Evolutionary conservation across 1,140 invertebrate genomes (phyloP), one percentile per base, ranked within the genome.

Genomic region (Maconellicoccus hirsutus): DNA sequence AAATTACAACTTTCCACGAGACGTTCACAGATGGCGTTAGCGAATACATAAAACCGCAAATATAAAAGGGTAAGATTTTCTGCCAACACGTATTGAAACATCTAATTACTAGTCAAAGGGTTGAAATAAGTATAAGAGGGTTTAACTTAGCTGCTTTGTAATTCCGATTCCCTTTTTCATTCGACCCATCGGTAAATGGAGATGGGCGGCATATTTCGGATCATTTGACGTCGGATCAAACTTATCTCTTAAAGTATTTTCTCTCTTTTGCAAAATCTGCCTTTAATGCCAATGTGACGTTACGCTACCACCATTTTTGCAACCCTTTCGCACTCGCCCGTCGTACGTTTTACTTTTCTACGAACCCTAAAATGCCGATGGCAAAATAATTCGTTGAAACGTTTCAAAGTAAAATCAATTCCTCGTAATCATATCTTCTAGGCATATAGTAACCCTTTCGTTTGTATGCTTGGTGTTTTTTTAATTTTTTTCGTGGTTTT

Each of bases 391-490:
- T 66, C 61, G 61, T 66, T 66, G 61, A 66, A 66, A 66, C 61
- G 61, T 66, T 66, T 66, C 61, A 66, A 66, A 66, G 61, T 66
- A 66, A 66, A 66, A 66, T 66, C 61, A 66, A 66, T 66, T 66
- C 61, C 19, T 66, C 61, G 61, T 66, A 66, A 66, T 66, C 61
- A 66, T 66, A 66, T 66, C 61, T 66, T 25, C 19, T 23, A 66
- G 61, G 61, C 61, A 66, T 66, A 66, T 8, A 22, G 22, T 66
- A 66, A 66, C 61, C 61, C 61, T 66, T 66, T 66, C 61, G 25
- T 66, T 66, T 66, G 8, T 19, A 59, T 16, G 21, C n/a, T 12
- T 66, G 21, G 21, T 23, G 21, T 12, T 66, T 26, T 66, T 23
- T 66, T 3, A 19, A 8, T 52, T 52, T 52, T 52, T 52, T 52